These are phyloP conservation scores for Lasioglossum villosulum DNA, from an alignment of 2,888 invertebrate genomes.

Conservation along the genomic window DNA sequence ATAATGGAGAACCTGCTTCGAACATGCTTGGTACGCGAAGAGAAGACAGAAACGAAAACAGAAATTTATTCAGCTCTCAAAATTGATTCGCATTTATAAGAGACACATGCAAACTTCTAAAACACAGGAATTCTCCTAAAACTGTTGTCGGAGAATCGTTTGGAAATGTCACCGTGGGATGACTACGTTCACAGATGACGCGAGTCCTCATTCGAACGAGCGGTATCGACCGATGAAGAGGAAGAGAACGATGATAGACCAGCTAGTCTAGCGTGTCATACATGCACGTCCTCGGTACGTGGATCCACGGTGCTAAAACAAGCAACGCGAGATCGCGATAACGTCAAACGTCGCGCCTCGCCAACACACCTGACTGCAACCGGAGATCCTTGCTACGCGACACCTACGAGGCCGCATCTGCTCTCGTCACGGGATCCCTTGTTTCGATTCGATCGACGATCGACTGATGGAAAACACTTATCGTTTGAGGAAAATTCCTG, in stretches of 20 bases:
- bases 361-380: conserved; percentile 79
- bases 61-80: background rate
- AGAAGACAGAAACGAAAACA: background rate
- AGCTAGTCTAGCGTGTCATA: conserved; percentile 9
- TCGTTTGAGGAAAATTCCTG: background rate
- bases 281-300: conserved; percentile 1
- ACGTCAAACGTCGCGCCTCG: conserved; percentile 63
- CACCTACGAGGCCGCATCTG: conserved; percentile 69
- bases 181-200: background rate
- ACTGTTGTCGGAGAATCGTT: no score
- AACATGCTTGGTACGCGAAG: background rate
- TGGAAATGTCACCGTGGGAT: background rate
- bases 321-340: conserved; percentile 72
- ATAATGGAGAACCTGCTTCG: background rate
- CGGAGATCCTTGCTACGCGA: conserved; percentile 77
- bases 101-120: no score
- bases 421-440: conserved; percentile 63
- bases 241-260: conserved; percentile 16
- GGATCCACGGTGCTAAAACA: conserved; percentile 47
- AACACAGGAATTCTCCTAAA: no score
- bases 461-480: conserved; percentile 29
- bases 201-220: conserved; percentile 21
- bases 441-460: conserved; percentile 42
- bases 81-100: background rate
- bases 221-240: conserved; percentile 26